Evolutionary conservation across 30 jellyfish, hydroid and myxozoan species (phyloP).

Genomic region (Hydra vulgaris): DNA sequence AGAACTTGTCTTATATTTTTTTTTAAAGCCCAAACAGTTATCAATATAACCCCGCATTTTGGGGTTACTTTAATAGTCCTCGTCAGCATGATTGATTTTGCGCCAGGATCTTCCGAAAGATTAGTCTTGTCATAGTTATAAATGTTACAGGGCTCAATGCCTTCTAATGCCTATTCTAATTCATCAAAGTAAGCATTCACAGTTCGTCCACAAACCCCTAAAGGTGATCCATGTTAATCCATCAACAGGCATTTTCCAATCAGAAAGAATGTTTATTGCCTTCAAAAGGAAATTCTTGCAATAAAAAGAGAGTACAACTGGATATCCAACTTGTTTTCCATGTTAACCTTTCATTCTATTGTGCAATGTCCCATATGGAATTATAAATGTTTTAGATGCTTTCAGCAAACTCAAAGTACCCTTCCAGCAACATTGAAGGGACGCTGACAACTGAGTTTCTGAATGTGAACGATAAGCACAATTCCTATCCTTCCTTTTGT

Average conservation of each 20-base stretch:
- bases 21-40: too few species aligned
- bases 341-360: neutral
- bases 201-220: too few species aligned
- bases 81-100: too few species aligned
- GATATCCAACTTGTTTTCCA: neutral
- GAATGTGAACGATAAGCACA: neutral
- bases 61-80: too few species aligned
- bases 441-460: neutral
- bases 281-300: neutral
- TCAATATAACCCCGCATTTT: too few species aligned
- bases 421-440: neutral
- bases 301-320: neutral
- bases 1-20: too few species aligned
- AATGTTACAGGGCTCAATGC: too few species aligned
- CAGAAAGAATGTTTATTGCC: neutral
- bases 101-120: too few species aligned
- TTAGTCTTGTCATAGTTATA: too few species aligned
- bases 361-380: neutral
- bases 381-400: neutral
- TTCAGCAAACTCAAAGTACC: neutral
- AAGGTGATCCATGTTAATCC: too few species aligned
- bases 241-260: neutral
- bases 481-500: neutral
- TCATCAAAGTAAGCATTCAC: too few species aligned
- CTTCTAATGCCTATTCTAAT: too few species aligned